These are phyloP conservation scores for Oncorhynchus clarkii DNA, from an alignment of 2,113 vertebrate species.

Conservation along the genomic window DNA sequence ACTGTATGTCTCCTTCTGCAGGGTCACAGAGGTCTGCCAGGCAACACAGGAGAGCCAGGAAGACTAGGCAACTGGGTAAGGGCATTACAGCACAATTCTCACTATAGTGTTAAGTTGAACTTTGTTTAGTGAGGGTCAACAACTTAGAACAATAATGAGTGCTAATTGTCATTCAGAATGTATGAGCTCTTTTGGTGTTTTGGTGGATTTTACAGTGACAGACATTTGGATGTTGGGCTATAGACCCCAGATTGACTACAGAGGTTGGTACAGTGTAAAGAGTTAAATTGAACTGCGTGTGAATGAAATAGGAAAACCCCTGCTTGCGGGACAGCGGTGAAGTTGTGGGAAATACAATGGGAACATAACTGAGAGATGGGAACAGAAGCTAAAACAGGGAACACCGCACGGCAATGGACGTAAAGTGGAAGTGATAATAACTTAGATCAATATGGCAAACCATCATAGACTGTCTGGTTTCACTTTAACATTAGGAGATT, in stretches of 20 bases:
- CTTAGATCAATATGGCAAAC: constrained; percentile 16
- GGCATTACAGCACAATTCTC: not conserved
- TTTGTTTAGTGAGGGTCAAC: constrained; percentile 8
- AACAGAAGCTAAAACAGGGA: constrained; percentile 55
- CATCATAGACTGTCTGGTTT: constrained; percentile 47
- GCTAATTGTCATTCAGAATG: not conserved
- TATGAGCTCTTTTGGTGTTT: not conserved
- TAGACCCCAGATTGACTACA: not conserved
- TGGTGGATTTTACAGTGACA: not conserved
- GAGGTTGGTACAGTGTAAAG: constrained; percentile 8
- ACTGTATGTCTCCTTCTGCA: constrained; percentile 38
- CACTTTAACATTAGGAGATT: constrained; percentile 35
- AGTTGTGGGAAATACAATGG: constrained; percentile 69
- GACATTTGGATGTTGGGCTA: not conserved
- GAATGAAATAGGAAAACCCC: constrained; percentile 40
- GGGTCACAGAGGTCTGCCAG: constrained; percentile 75
- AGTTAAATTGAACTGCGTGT: not conserved
- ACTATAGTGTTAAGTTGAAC: not conserved
- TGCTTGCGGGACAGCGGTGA: constrained; percentile 38
- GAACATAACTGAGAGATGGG: constrained; percentile 60
- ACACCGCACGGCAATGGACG: constrained; percentile 30
- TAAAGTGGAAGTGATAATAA: constrained; percentile 23
- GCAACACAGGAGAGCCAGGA: constrained; percentile 57
- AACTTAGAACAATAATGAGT: not conserved
- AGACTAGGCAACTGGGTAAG: constrained; percentile 69